phyloP scores from a whole-genome alignment of 2,888 invertebrate genomes.

The Ophonus ardosiacus region DNA sequence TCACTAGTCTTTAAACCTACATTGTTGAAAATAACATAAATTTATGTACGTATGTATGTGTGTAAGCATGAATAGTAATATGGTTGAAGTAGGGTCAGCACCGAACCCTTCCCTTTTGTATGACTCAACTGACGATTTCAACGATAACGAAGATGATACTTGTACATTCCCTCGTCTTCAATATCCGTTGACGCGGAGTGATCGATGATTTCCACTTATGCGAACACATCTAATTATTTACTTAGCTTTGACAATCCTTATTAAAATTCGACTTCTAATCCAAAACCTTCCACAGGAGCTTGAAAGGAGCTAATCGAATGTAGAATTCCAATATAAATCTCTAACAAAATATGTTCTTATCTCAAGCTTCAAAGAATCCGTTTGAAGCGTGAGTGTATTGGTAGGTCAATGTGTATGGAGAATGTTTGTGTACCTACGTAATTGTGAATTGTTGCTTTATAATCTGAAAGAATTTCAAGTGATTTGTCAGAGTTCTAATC shows the following conservation, averaged over 20 bases:
- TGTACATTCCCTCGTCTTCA: conserved; percentile 16
- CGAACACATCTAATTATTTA: conserved; percentile 11
- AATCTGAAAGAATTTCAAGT: conserved; percentile 24
- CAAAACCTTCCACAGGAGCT: conserved; percentile 5
- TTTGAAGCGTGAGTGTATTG: conserved; percentile 9
- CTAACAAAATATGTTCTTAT: conserved; percentile 52
- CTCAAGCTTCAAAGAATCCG: conserved; percentile 10
- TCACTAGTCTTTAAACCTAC: no score
- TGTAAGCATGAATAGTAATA: neutral
- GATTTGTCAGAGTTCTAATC: conserved; percentile 29
- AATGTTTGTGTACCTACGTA: conserved; percentile 9
- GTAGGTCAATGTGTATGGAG: neutral
- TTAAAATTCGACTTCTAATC: conserved; percentile 40
- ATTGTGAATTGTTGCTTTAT: conserved; percentile 56
- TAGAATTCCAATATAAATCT: conserved; percentile 55
- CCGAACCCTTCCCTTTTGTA: neutral
- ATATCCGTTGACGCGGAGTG: conserved; percentile 6
- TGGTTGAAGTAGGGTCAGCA: neutral
- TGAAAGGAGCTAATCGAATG: conserved; percentile 52
- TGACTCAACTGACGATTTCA: neutral
- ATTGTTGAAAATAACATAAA: neutral
- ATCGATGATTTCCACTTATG: conserved; percentile 19
- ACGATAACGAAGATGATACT: conserved; percentile 15
- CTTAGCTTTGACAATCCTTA: conserved; percentile 40
- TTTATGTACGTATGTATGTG: neutral